Evolutionary conservation across 2,888 invertebrate species (phyloP).

Genomic region (Cenopis cana): DNA sequence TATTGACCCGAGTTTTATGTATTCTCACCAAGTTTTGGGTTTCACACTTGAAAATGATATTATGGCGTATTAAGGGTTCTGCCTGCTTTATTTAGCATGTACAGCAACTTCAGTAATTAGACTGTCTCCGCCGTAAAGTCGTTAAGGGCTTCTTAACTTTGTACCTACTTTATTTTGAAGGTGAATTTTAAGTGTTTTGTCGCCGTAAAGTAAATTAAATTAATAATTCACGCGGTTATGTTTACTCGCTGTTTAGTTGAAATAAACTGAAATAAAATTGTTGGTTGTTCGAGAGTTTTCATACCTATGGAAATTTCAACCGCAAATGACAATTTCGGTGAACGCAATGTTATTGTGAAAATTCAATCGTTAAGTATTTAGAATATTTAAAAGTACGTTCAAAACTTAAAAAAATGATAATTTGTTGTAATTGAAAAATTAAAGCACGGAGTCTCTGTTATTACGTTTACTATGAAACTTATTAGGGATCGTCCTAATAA

Average conservation of each 20-base stretch:
- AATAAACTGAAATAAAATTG: constrained; percentile 15
- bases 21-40: constrained; percentile 56
- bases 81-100: constrained; percentile 37
- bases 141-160: constrained; percentile 44
- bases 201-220: constrained; percentile 40
- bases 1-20: constrained; percentile 68
- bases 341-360: no score
- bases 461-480: no score
- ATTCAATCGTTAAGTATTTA: no score
- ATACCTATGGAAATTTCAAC: background rate
- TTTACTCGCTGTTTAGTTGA: constrained; percentile 15
- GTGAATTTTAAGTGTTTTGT: constrained; percentile 43
- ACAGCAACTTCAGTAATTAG: constrained; percentile 43
- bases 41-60: constrained; percentile 54
- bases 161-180: constrained; percentile 44
- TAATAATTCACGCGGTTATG: constrained; percentile 25
- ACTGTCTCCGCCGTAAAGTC: constrained; percentile 43
- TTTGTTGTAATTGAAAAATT: no score
- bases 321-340: no score
- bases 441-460: no score
- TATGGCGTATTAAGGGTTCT: constrained; percentile 37
- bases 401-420: no score
- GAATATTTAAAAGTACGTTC: no score
- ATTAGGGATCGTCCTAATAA: no score
- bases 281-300: constrained; percentile 1